These are phyloP conservation scores for Sinocyclocheilus anshuiensis DNA, from an alignment of 2,113 vertebrate species.

Conservation along the genomic window DNA sequence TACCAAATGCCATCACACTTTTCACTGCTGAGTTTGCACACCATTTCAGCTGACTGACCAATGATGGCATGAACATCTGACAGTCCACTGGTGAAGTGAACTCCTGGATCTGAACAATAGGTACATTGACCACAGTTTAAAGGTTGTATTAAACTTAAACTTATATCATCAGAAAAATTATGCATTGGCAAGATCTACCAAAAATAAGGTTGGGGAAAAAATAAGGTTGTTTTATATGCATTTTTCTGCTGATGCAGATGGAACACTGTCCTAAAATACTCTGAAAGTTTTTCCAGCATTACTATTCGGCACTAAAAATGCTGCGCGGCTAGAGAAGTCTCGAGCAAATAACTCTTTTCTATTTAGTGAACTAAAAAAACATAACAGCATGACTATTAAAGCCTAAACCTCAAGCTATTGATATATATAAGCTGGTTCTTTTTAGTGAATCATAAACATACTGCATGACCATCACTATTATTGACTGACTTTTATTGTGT, in stretches of 20 bases:
- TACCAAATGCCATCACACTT: slow-evolving; percentile 80
- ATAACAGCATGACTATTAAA: background rate
- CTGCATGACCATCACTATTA: background rate
- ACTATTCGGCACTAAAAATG: background rate
- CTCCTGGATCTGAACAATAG: slow-evolving; percentile 67
- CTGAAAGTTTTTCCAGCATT: background rate
- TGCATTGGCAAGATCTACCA: background rate
- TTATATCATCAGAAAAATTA: background rate
- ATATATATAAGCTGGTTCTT: background rate
- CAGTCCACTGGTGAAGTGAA: slow-evolving; percentile 77
- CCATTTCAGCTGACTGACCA: slow-evolving; percentile 75
- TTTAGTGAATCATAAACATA: background rate
- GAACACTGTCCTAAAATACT: background rate
- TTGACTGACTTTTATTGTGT: no score
- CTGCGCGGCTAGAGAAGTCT: background rate
- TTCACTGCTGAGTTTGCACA: slow-evolving; percentile 77
- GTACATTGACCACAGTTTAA: slow-evolving; percentile 12
- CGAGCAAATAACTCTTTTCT: background rate
- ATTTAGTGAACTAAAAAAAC: background rate
- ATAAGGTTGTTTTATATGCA: background rate
- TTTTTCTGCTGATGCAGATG: background rate
- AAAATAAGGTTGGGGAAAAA: background rate
- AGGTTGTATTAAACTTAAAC: background rate
- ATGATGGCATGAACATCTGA: slow-evolving; percentile 72
- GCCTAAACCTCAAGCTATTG: background rate